These are phyloP conservation scores for Chrysolina haemoptera DNA, from an alignment of 2,888 invertebrate genomes.

Conservation along the genomic window DNA sequence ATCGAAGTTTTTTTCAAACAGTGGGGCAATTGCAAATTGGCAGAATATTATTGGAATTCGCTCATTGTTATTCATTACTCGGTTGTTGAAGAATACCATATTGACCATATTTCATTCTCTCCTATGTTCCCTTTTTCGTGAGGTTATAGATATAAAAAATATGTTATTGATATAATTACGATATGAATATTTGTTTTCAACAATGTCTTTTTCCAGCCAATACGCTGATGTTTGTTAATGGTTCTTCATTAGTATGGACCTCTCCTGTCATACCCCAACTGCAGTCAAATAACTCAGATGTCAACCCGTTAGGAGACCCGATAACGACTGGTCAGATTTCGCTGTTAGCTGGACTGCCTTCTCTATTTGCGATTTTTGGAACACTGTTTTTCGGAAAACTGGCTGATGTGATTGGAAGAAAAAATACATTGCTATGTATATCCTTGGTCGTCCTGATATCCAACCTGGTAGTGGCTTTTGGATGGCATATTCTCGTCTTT, in stretches of 20 bases:
- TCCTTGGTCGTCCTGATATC: conserved; percentile 76
- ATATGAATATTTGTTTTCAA: too few relatives aligned
- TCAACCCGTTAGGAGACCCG: conserved; percentile 59
- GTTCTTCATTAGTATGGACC: conserved; percentile 68
- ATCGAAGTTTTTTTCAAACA: too few relatives aligned
- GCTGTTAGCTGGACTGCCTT: conserved; percentile 1
- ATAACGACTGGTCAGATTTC: conserved; percentile 49
- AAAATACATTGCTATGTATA: conserved; percentile 76
- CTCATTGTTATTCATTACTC: too few relatives aligned
- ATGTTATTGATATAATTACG: too few relatives aligned
- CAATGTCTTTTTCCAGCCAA: conserved; percentile 63
- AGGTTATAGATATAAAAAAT: too few relatives aligned
- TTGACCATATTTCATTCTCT: too few relatives aligned
- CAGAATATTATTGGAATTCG: too few relatives aligned
- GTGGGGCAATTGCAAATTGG: too few relatives aligned
- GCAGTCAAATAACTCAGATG: conserved; percentile 24
- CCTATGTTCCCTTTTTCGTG: too few relatives aligned
- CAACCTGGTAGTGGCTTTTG: conserved; percentile 37
- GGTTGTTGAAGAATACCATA: too few relatives aligned
- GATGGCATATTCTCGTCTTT: conserved; percentile 35
- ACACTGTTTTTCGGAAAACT: conserved; percentile 39
- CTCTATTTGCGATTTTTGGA: conserved; percentile 43
- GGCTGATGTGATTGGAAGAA: conserved; percentile 67
- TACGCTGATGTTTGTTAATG: conserved; percentile 66
- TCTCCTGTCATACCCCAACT: conserved; percentile 42